Evolutionary conservation across 1,140 invertebrate genomes (phyloP).

Genomic region (Pseudomyrmex flavicornis): DNA sequence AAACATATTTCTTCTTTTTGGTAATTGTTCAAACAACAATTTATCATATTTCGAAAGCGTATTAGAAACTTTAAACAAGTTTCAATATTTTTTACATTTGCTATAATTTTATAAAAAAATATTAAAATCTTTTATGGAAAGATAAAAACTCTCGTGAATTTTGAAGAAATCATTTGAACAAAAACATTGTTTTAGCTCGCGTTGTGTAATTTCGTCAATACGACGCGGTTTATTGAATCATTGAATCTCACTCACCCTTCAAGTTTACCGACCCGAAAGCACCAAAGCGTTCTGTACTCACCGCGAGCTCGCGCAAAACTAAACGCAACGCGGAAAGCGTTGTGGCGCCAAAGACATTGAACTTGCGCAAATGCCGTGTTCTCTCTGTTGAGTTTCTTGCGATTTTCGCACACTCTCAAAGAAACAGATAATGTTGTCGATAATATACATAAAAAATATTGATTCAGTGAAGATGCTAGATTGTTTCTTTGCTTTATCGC

Average conservation of each 20-base stretch:
- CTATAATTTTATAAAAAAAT: no score
- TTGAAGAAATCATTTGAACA: no score
- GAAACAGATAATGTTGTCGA: no score
- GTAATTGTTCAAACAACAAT: constrained; percentile 4
- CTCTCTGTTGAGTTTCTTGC: background rate
- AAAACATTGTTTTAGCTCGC: background rate
- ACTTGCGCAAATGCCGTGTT: constrained; percentile 39
- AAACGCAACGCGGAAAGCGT: constrained; percentile 10
- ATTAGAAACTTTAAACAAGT: background rate
- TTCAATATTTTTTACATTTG: no score
- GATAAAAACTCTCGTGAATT: no score
- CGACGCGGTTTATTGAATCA: background rate
- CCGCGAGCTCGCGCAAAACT: constrained; percentile 44
- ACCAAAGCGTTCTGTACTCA: constrained; percentile 5
- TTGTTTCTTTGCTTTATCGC: background rate
- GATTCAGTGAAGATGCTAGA: background rate
- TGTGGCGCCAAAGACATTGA: constrained; percentile 27
- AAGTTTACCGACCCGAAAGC: background rate
- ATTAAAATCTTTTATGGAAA: no score
- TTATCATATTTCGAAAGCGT: background rate
- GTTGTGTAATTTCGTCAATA: background rate
- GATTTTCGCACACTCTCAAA: background rate
- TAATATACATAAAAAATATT: background rate
- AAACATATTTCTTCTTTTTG: background rate
- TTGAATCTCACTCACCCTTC: background rate